Evolutionary conservation across 2,113 vertebrate genomes (phyloP), one percentile per base, ranked within the genome.

Genomic region (Puffinus mauretanicus): DNA sequence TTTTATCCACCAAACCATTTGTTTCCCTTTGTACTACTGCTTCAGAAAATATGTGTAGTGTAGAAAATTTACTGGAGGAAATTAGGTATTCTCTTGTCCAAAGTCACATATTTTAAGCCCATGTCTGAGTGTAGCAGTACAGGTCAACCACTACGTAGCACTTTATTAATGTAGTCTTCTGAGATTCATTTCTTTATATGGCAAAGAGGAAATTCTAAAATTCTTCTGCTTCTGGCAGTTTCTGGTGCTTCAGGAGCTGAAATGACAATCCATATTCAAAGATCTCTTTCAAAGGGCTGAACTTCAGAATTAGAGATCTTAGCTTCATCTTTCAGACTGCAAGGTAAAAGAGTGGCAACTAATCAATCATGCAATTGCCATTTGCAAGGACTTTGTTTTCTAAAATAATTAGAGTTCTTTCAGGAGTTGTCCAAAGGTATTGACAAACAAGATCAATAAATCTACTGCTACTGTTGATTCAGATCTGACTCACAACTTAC

Each of bases 321-420:
- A 82, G 62, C 42, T 73, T 66, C 5, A 1, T 22, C 18, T 58
- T 81, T 94, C 61, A 82, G 52, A 26, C 51, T 60, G 51, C n/a
- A 80, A 86, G 46, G 42, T 71, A 93, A 73, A 78, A 92, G 62
- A 86, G 57, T 60, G 55, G 24, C 77, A 93, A 78, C n/a, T 79
- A 73, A 94, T 96, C 93, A 94, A 85, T 94, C 71, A 76, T 2
- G 3, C 36, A 58, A 70, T 18, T 79, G 60, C 66, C 84, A 95
- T 82, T 91, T 95, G 24, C 54, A 78, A 91, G 73, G 67, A 38
- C 67, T 93, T 88, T 73, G 73, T 87, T 92, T 92, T 91, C 73
- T 66, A 82, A 75, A 69, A 55, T 89, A 91, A 96, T 96, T 87
- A 76, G 49, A 86, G 54, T 72, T 58, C 69, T 94, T 95, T 88